Evolutionary conservation across 2,113 vertebrate species (phyloP), one percentile per base, ranked within the genome.

Genomic region (Indicator maculatus): DNA sequence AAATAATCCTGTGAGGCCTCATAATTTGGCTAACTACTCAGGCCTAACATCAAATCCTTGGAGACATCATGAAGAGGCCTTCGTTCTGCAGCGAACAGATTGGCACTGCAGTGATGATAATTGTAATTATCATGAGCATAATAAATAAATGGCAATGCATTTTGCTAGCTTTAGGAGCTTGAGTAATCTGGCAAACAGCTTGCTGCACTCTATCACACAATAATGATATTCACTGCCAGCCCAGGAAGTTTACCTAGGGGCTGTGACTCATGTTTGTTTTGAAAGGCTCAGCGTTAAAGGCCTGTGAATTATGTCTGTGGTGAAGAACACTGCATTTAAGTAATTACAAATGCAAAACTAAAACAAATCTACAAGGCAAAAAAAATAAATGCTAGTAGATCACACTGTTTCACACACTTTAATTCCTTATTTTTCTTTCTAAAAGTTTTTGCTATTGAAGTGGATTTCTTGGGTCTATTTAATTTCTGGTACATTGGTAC

Each of bases 261-360:
- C 93, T 96, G 75, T 97, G 95, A 97, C 95, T 97, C 95, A 96
- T 95, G 91, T 94, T 96, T 95, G 93, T 94, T 96, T 97, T 93
- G 95, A 96, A 95, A 95, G 86, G 95, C 87, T 70, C 8, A 44
- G 75, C 72, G 92, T 89, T 96, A 93, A 92, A 96, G 95, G 89
- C 86, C 89, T 83, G 89, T 93, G 95, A 96, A 92, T 96, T 91
- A 93, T 74, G 72, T 92, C 86, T 95, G 88, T 89, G 92, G 92
- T 86, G 95, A 95, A 94, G 92, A 96, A 89, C 92, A 74, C 69
- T 95, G 95, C 85, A 92, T 93, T 95, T 96, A 95, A 95, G 84
- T 94, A 95, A 96, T 97, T 96, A 92, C 75, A 78, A 93, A 96
- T 92, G 92, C 95, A 96, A 93, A 94, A 91, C 47, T 89, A n/a